A percentile compares a stretch with the other conserved stretches of the same genome.
Conservation (phyloP, 1,140 invertebrate species). For the Samia ricini region DNA sequence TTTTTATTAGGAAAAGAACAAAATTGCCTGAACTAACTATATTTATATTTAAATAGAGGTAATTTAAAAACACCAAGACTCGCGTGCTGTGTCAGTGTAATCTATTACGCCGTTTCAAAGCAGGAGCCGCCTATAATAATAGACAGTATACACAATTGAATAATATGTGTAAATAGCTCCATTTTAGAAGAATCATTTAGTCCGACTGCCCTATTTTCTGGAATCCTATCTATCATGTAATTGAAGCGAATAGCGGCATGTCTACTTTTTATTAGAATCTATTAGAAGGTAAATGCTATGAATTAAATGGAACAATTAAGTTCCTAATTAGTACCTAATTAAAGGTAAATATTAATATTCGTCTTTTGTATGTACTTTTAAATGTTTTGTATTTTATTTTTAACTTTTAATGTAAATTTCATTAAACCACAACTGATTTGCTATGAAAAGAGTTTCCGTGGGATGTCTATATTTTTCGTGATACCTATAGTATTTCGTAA, state of each 20-base stretch:
- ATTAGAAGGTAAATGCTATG: too few species aligned
- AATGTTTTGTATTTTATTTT: too few species aligned
- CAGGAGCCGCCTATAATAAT: constrained; percentile 51
- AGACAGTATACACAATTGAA: constrained; percentile 60
- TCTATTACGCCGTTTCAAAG: constrained; percentile 45
- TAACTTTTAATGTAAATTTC: too few species aligned
- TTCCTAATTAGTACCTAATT: too few species aligned
- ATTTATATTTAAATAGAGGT: constrained; percentile 17
- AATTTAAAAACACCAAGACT: constrained; percentile 21
- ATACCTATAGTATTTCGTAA: constrained; percentile 40
- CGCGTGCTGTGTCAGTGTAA: constrained; percentile 44
- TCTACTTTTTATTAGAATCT: too few species aligned
- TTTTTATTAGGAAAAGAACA: constrained; percentile 1
- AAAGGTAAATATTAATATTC: too few species aligned
- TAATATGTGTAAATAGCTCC: constrained; percentile 52
- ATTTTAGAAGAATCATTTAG: constrained; percentile 32
- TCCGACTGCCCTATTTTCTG: constrained; percentile 46
- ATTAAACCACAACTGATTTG: background rate
- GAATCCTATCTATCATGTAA: constrained; percentile 16
- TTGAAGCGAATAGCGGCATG: background rate
- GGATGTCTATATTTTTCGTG: constrained; percentile 25
- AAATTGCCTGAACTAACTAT: constrained; percentile 2
- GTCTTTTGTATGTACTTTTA: too few species aligned
- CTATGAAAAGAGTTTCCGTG: background rate
- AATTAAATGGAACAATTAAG: too few species aligned